A percentile compares a stretch with the other conserved stretches of the same genome.
Evolutionary conservation across 53 echinoderm and acorn worm genomes (phyloP).

Genomic region (Pentamera pediparva): DNA sequence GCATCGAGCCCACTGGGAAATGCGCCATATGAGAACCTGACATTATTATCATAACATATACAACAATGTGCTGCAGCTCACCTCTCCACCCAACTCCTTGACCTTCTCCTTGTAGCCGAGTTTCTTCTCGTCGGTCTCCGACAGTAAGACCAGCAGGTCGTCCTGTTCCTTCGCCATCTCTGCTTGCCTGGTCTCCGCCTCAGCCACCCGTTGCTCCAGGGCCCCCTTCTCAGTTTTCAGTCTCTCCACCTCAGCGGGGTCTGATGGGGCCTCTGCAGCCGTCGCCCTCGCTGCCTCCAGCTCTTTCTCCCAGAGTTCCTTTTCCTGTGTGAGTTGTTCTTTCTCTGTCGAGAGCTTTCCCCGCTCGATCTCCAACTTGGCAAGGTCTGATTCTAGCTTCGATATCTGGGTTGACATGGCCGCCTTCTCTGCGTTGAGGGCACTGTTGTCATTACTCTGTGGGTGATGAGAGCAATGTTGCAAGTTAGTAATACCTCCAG

Average conservation of each 20-base stretch:
- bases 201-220: conserved; percentile 11
- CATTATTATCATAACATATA: too few species aligned
- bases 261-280: background rate
- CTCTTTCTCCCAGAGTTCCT: conserved; percentile 5
- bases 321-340: conserved; percentile 30
- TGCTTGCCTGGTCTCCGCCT: conserved; percentile 27
- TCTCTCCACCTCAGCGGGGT: conserved; percentile 45
- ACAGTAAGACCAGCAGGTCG: conserved; percentile 75
- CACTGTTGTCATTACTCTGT: conserved; percentile 48
- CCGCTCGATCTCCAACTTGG: conserved; percentile 35
- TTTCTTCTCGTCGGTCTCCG: conserved; percentile 81
- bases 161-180: conserved; percentile 62
- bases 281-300: background rate
- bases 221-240: conserved; percentile 45
- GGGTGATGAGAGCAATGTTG: too few species aligned
- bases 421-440: conserved; percentile 69
- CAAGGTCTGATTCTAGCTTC: conserved; percentile 58
- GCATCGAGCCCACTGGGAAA: too few species aligned
- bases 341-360: conserved; percentile 45
- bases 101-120: conserved; percentile 64
- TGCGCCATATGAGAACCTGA: too few species aligned
- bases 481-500: too few species aligned
- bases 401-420: conserved; percentile 58
- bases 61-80: too few species aligned
- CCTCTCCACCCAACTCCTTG: conserved; percentile 61